Percentiles rank a stretch among this genome's conserved stretches.
phyloP scores from a whole-genome alignment of 2,888 invertebrate species.

The Spicauda simplicius region DNA sequence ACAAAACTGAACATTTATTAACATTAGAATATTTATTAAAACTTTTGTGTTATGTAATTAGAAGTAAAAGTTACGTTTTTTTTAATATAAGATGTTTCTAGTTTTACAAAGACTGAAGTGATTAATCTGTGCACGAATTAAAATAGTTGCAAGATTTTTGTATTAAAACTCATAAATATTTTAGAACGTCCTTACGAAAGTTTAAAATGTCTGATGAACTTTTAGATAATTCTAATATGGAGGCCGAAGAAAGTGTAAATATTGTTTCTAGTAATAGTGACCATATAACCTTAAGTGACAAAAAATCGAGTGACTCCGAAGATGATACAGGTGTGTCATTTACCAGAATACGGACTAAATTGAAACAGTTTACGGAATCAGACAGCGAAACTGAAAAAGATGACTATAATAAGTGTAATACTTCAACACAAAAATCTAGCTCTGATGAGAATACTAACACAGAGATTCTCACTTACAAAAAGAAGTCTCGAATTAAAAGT shows the following conservation, averaged over 20 bases:
- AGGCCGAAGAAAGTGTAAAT: not conserved
- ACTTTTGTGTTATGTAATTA: too few relatives aligned
- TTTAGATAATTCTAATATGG: not conserved
- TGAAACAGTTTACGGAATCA: slow-evolving; percentile 59
- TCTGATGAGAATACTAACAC: not conserved
- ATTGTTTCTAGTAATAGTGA: not conserved
- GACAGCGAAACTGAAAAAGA: slow-evolving; percentile 58
- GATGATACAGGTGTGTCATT: slow-evolving; percentile 37
- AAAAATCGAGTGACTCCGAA: slow-evolving; percentile 12
- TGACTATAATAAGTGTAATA: slow-evolving; percentile 18
- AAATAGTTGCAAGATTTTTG: too few relatives aligned
- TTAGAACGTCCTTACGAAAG: not conserved
- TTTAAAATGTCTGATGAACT: not conserved
- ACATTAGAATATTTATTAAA: too few relatives aligned
- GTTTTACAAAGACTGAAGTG: too few relatives aligned
- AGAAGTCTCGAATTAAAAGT: slow-evolving; percentile 33
- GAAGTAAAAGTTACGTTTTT: too few relatives aligned
- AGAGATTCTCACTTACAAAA: not conserved
- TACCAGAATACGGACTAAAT: slow-evolving; percentile 42
- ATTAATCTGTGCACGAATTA: too few relatives aligned
- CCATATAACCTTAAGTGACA: not conserved
- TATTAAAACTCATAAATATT: too few relatives aligned
- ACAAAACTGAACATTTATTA: not conserved
- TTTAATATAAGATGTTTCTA: too few relatives aligned
- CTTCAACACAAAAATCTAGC: not conserved